Conservation (phyloP, 2,113 vertebrate species). For the Vulpes vulpes region DNA sequence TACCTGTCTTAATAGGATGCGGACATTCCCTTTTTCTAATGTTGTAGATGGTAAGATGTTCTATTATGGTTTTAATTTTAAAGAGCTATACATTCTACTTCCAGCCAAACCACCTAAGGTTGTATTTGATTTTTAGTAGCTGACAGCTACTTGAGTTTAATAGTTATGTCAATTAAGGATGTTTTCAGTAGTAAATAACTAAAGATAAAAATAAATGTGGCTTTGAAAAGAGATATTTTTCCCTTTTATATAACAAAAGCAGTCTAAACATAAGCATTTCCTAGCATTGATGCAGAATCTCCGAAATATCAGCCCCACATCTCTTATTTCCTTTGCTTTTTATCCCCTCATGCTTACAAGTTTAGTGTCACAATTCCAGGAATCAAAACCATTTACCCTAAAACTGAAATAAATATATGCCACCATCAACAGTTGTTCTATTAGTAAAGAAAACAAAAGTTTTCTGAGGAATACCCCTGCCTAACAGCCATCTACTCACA, state of each 20-base stretch:
- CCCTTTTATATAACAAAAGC: not conserved
- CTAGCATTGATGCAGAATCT: not conserved
- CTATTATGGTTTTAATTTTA: not conserved
- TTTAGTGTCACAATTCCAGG: not conserved
- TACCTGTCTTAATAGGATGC: not conserved
- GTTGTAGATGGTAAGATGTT: not conserved
- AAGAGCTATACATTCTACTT: not conserved
- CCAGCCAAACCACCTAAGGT: not conserved
- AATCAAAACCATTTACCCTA: not conserved
- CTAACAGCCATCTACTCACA: not conserved
- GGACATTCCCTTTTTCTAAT: not conserved
- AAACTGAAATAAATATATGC: not conserved
- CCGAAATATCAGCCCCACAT: not conserved
- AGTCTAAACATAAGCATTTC: not conserved
- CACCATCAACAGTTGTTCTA: not conserved
- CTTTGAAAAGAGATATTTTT: not conserved
- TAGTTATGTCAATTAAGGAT: not conserved
- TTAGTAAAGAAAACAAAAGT: not conserved
- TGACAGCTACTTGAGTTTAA: not conserved
- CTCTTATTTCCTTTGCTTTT: conserved; percentile 31
- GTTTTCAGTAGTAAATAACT: not conserved
- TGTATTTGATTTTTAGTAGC: not conserved
- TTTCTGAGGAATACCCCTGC: not conserved
- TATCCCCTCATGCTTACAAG: not conserved
- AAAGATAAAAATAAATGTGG: not conserved